phyloP scores from a whole-genome alignment of 1,140 invertebrate species.

The Cylas formicarius region DNA sequence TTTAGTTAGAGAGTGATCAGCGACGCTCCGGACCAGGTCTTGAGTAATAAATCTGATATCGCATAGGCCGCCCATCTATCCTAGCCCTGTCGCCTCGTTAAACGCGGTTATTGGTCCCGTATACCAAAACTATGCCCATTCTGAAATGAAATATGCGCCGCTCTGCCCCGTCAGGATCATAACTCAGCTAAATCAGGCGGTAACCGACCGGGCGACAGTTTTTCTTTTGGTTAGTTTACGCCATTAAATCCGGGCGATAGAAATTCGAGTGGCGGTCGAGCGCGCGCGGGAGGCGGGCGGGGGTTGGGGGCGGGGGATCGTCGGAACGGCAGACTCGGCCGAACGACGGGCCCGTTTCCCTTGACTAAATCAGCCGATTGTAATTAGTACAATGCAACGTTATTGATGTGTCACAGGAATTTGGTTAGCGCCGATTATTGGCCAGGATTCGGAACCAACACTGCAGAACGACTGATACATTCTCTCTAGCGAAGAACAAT shows the following conservation, averaged over 20 bases:
- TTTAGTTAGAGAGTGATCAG: no score
- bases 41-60: no score
- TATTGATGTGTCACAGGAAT: constrained; percentile 40
- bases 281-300: constrained; percentile 23
- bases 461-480: constrained; percentile 33
- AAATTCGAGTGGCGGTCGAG: constrained; percentile 36
- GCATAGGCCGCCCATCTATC: no score
- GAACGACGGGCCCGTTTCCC: constrained; percentile 1
- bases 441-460: constrained; percentile 30
- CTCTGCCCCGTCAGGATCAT: constrained; percentile 34
- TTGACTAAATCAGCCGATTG: constrained; percentile 39
- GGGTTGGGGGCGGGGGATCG: constrained; percentile 16
- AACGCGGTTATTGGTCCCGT: constrained; percentile 39
- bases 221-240: constrained; percentile 37
- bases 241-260: constrained; percentile 38
- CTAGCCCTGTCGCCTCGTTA: constrained; percentile 37
- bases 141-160: constrained; percentile 36
- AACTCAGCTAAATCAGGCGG: constrained; percentile 39
- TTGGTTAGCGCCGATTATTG: constrained; percentile 36
- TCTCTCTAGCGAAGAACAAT: constrained; percentile 28
- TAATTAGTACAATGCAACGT: constrained; percentile 38
- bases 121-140: constrained; percentile 37
- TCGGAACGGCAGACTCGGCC: constrained; percentile 2
- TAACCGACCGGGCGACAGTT: constrained; percentile 19
- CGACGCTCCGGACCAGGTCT: no score